phyloP scores from a whole-genome alignment of 2,113 vertebrate genomes.

The Bucco capensis region DNA sequence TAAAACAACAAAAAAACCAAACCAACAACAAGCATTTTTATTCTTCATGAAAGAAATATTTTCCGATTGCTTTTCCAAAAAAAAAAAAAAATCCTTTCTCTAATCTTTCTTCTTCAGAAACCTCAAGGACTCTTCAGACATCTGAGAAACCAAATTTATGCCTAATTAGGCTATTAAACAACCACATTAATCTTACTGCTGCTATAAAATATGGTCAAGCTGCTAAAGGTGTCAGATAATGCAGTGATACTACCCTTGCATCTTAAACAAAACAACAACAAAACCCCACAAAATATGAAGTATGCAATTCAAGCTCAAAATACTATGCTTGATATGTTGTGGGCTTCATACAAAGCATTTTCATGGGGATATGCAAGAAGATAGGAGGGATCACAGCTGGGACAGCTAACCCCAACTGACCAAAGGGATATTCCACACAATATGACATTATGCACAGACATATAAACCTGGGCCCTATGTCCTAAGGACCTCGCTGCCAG shows the following conservation, averaged over 20 bases:
- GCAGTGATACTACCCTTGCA: slow-evolving; percentile 4
- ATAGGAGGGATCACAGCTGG: neutral
- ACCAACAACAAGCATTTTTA: too few species aligned
- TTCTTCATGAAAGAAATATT: neutral
- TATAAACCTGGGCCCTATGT: neutral
- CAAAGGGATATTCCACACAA: neutral
- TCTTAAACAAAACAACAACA: neutral
- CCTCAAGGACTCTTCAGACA: slow-evolving; percentile 66
- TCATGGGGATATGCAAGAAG: neutral
- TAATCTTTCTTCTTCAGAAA: slow-evolving; percentile 5
- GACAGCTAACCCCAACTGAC: neutral
- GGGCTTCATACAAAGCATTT: neutral
- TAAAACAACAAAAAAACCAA: neutral
- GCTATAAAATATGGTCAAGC: slow-evolving; percentile 50
- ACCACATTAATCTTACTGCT: slow-evolving; percentile 64
- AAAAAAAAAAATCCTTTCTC: neutral
- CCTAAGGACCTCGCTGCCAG: too few species aligned
- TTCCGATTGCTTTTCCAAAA: neutral
- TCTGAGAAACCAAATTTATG: slow-evolving; percentile 49
- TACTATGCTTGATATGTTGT: neutral
- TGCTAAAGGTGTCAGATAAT: slow-evolving; percentile 29
- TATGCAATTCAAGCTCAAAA: neutral
- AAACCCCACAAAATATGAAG: neutral
- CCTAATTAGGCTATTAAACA: slow-evolving; percentile 58
- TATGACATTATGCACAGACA: neutral